A percentile compares a stretch with the other conserved stretches of the same genome.
These are phyloP conservation scores for Percopsis transmontana DNA, from an alignment of 2,113 vertebrate genomes.

Conservation along the genomic window DNA sequence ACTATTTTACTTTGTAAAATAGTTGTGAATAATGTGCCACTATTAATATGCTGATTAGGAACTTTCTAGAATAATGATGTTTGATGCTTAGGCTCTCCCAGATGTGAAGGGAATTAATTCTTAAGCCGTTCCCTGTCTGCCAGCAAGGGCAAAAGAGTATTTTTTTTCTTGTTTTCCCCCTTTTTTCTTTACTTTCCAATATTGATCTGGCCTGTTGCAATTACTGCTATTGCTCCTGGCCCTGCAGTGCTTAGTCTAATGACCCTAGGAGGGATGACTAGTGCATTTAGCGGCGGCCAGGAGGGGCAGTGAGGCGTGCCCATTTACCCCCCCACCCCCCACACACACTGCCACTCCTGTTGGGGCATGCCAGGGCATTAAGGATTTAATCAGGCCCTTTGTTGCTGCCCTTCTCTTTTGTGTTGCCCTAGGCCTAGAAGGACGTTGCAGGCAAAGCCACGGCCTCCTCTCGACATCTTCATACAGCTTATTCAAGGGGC, in stretches of 20 bases:
- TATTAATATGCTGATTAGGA: slow-evolving; percentile 78
- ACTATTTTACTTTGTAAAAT: slow-evolving; percentile 61
- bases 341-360: slow-evolving; percentile 68
- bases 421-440: slow-evolving; percentile 73
- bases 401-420: slow-evolving; percentile 70
- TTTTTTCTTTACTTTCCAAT: slow-evolving; percentile 44
- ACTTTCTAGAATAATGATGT: slow-evolving; percentile 70
- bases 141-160: slow-evolving; percentile 37
- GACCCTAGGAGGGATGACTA: slow-evolving; percentile 42
- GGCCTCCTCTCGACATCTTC: slow-evolving; percentile 56
- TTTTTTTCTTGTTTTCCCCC: slow-evolving; percentile 1
- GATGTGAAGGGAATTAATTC: slow-evolving; percentile 63
- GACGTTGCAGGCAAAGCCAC: slow-evolving; percentile 58
- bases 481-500: slow-evolving; percentile 61
- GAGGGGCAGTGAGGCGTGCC: slow-evolving; percentile 68
- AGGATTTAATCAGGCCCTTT: slow-evolving; percentile 79
- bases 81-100: slow-evolving; percentile 56
- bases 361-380: slow-evolving; percentile 77
- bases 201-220: slow-evolving; percentile 61
- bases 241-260: slow-evolving; percentile 66
- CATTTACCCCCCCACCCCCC: slow-evolving; percentile 52
- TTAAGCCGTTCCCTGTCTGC: slow-evolving; percentile 35
- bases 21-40: slow-evolving; percentile 46
- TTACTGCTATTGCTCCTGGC: slow-evolving; percentile 41
- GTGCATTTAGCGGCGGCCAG: slow-evolving; percentile 37